A percentile compares a stretch with the other conserved stretches of the same genome.
Conservation (phyloP, 1,140 invertebrate species). For the Papilio polytes region DNA sequence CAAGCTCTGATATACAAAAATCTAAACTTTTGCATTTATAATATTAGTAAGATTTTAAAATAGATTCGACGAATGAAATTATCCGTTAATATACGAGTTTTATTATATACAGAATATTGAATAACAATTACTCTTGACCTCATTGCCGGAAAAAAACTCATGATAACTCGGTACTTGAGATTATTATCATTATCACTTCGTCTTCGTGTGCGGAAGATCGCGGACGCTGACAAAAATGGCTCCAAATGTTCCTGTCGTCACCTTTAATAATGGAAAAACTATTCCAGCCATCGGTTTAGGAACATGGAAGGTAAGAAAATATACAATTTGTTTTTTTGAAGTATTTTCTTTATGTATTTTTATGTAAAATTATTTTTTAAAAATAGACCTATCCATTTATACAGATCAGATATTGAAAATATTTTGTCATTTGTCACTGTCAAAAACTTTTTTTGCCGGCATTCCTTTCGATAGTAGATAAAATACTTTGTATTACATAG, state of each 20-base stretch:
- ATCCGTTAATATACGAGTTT: neutral
- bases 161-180: constrained; percentile 7
- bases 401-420: no score
- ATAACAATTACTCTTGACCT: neutral
- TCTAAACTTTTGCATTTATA: no score
- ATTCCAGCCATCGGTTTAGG: constrained; percentile 90
- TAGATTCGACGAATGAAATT: no score
- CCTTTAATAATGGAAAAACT: constrained; percentile 86
- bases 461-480: neutral
- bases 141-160: neutral
- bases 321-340: no score
- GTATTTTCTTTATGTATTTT: no score
- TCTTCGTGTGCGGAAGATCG: neutral
- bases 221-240: constrained; percentile 34
- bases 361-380: no score
- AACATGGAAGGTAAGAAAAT: constrained; percentile 89
- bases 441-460: constrained; percentile 1
- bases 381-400: no score
- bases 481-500: constrained; percentile 17
- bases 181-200: constrained; percentile 31
- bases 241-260: constrained; percentile 79
- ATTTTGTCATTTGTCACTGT: neutral
- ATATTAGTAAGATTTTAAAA: no score
- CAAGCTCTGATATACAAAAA: no score
- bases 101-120: neutral